These are phyloP conservation scores for Daktulosphaira vitifoliae DNA, from an alignment of 1,140 invertebrate species.

Conservation along the genomic window DNA sequence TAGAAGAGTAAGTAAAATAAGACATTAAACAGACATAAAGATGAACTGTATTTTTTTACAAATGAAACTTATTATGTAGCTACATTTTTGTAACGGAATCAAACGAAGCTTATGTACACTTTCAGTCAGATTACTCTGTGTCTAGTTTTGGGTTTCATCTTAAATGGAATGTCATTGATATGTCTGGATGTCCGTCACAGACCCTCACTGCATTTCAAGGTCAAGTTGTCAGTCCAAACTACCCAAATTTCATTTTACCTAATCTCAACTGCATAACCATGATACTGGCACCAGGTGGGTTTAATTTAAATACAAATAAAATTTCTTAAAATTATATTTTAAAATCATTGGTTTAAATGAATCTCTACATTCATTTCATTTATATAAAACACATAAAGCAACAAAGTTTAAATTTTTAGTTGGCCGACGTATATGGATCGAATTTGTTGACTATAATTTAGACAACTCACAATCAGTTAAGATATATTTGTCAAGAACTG, in stretches of 20 bases:
- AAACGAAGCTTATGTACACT: conserved; percentile 52
- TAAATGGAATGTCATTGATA: conserved; percentile 57
- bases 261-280: conserved; percentile 58
- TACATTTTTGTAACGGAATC: conserved; percentile 53
- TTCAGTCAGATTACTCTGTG: conserved; percentile 62
- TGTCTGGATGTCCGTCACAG: conserved; percentile 55
- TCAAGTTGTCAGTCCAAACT: conserved; percentile 54
- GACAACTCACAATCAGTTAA: conserved; percentile 38
- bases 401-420: too few relatives aligned
- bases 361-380: not conserved
- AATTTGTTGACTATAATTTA: conserved; percentile 53
- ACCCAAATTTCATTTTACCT: conserved; percentile 56
- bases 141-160: conserved; percentile 56
- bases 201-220: conserved; percentile 55
- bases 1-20: conserved; percentile 6
- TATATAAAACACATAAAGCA: too few relatives aligned
- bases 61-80: conserved; percentile 38
- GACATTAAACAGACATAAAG: not conserved
- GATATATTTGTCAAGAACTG: not conserved
- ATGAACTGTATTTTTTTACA: not conserved
- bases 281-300: conserved; percentile 52
- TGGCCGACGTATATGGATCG: conserved; percentile 55
- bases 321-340: not conserved
- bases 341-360: not conserved
- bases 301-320: not conserved